Conservation (phyloP, 2,888 invertebrate species). For the Eurois occulta region DNA sequence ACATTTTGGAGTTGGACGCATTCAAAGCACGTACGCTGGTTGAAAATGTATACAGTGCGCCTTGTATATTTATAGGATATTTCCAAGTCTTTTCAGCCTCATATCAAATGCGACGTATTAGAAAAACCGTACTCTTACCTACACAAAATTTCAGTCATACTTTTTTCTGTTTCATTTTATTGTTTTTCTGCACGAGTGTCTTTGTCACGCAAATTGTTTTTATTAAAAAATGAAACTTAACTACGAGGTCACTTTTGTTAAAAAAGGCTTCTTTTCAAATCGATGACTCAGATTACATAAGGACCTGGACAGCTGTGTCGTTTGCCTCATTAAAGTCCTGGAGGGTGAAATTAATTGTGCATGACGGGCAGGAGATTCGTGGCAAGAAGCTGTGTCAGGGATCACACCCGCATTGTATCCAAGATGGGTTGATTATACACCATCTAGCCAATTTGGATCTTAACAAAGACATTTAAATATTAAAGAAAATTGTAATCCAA, state of each 20-base stretch:
- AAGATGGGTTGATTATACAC: not conserved
- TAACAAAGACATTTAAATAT: not conserved
- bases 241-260: not conserved
- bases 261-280: not conserved
- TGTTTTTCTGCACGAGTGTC: not conserved
- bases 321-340: not conserved
- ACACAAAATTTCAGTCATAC: not conserved
- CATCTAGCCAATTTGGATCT: not conserved
- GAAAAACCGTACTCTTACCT: not conserved
- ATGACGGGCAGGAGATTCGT: not conserved
- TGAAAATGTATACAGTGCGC: conserved; percentile 2
- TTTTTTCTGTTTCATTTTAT: not conserved
- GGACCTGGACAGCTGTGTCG: not conserved
- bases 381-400: not conserved
- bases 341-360: not conserved
- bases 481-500: too few relatives aligned
- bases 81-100: not conserved
- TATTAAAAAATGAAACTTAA: not conserved
- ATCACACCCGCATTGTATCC: not conserved
- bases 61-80: not conserved
- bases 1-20: conserved; percentile 3
- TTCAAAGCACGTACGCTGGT: conserved; percentile 21
- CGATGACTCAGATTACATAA: not conserved
- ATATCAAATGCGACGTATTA: conserved; percentile 1
- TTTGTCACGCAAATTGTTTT: not conserved